phyloP scores from a whole-genome alignment of 2,113 vertebrate genomes.

The Aegithalos caudatus region DNA sequence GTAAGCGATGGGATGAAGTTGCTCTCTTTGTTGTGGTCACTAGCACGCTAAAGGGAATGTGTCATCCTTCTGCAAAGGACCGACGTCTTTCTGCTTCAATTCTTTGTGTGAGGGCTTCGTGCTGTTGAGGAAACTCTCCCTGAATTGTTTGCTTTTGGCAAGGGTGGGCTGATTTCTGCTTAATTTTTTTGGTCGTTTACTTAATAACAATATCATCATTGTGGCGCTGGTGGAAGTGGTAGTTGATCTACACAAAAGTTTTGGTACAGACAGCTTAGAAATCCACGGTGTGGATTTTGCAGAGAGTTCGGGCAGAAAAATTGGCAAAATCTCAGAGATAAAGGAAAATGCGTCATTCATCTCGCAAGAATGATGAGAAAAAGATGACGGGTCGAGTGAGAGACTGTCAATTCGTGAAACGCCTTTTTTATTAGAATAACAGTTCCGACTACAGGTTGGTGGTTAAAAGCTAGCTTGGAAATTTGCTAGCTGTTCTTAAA shows the following conservation, averaged over 20 bases:
- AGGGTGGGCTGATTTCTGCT: background rate
- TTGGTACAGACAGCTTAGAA: background rate
- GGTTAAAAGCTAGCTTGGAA: background rate
- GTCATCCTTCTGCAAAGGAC: background rate
- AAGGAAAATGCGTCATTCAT: background rate
- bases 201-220: background rate
- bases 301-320: background rate
- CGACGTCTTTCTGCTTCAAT: background rate
- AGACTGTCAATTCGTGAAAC: constrained; percentile 25
- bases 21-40: background rate
- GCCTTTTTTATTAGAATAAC: background rate
- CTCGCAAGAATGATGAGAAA: background rate
- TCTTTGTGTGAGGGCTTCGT: background rate
- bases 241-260: background rate
- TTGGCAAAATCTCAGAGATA: constrained; percentile 28
- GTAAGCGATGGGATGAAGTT: background rate
- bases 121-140: background rate
- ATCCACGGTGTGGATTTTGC: background rate
- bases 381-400: background rate
- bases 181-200: background rate
- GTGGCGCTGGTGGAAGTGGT: background rate
- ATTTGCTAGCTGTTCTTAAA: background rate
- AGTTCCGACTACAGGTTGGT: background rate
- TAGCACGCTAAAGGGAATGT: background rate
- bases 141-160: background rate